Base-by-base conservation (phyloP, 2,888 invertebrate genomes). In the Euspilapteryx auroguttella region DNA sequence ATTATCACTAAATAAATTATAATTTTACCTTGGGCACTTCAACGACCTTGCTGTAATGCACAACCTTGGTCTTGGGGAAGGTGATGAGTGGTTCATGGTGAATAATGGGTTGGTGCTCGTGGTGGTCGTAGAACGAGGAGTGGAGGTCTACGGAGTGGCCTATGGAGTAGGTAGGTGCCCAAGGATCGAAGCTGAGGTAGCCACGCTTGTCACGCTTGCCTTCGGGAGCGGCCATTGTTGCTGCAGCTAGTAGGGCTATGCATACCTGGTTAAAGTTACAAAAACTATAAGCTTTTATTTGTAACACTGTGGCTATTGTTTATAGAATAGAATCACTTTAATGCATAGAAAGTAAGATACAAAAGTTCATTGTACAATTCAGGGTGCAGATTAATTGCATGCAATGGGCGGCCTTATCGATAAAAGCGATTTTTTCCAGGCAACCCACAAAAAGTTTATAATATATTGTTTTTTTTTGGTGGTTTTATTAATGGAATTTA, bases 11-110 rank as follows among this genome's bases (percentile, higher is more conserved):
- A n/a, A n/a, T n/a, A n/a, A n/a, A n/a, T n/a, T n/a, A n/a, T n/a
- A n/a, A 23, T 12, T 28, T 36, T 32, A 61, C 64, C 52, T 47
- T 52, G 9, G 61, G 62, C 4, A 53, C 53, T 22, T 45, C 42
- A 3, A 58, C 50, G 12, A 56, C 39, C 28, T 53, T 61, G 42
- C 53, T 47, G 27, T 53, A 41, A 9, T 45, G 40, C 22, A 46
- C 34, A 32, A 46, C 31, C 31, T 35, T 40, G 26, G 36, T 31
- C 6, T 47, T 35, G 7, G 55, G 46, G 29, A 37, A 37, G 6
- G 37, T 25, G 28, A 40, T 34, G 25, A 38, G 33, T 4, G 37
- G 47, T 31, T 39, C 38, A 25, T 12, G 13, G 10, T 12, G 4
- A 11, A 17, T 17, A n/a, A n/a, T n/a, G n/a, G n/a, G n/a, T n/a